Conservation (phyloP, 2,113 vertebrate species). For the Fregata magnificens region DNA sequence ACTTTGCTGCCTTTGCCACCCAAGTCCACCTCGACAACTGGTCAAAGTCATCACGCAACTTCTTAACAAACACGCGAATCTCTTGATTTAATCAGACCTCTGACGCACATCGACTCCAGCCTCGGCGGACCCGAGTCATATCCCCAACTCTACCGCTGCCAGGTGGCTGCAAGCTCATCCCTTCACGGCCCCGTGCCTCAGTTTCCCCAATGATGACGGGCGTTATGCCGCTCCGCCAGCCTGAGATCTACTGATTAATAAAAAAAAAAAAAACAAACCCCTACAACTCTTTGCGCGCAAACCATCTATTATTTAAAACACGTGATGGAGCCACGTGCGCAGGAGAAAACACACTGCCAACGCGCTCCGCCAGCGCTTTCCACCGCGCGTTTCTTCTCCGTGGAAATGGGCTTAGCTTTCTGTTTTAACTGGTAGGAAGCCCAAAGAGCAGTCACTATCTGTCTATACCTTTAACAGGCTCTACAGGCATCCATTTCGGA, state of each 20-base stretch:
- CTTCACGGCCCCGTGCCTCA: neutral
- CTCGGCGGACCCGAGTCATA: accelerated
- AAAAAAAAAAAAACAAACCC: neutral
- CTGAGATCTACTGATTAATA: neutral
- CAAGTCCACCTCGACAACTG: neutral
- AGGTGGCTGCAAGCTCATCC: neutral
- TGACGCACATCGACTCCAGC: neutral
- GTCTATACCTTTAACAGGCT: neutral
- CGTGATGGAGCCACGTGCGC: accelerated
- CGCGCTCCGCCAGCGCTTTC: accelerated
- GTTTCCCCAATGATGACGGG: neutral
- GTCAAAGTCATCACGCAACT: neutral
- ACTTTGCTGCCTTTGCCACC: neutral
- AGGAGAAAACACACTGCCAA: neutral
- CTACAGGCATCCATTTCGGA: accelerated
- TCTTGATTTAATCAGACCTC: neutral
- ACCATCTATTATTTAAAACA: neutral
- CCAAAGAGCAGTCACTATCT: accelerated
- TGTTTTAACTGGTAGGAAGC: neutral
- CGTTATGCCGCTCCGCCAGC: neutral
- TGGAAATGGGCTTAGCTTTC: neutral
- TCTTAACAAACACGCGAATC: neutral
- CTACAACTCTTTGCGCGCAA: neutral
- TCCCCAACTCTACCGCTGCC: neutral
- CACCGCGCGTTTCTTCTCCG: neutral